These are phyloP conservation scores for Yponomeuta cagnagella DNA, from an alignment of 2,888 invertebrate genomes.

Conservation along the genomic window DNA sequence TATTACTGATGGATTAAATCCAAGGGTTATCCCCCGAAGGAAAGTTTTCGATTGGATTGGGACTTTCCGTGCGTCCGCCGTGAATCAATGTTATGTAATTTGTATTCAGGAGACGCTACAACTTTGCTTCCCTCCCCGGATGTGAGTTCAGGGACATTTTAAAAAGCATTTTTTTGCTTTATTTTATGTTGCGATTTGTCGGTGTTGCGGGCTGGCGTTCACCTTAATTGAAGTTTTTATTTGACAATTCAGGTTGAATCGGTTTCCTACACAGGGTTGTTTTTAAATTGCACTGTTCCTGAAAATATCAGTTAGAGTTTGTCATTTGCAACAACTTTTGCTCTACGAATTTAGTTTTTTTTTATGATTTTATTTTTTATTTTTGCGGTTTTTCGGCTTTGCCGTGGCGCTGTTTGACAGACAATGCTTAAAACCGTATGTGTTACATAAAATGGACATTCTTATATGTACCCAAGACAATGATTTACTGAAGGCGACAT, in stretches of 20 bases:
- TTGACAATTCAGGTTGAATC: background rate
- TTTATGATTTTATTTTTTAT: too few relatives aligned
- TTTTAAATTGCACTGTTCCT: too few relatives aligned
- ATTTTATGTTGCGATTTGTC: background rate
- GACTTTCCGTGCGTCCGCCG: slow-evolving; percentile 36
- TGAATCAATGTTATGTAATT: slow-evolving; percentile 70
- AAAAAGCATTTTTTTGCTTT: slow-evolving; percentile 34
- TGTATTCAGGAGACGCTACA: slow-evolving; percentile 60
- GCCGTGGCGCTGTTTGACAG: too few relatives aligned
- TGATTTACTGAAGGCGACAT: too few relatives aligned
- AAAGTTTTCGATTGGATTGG: slow-evolving; percentile 67
- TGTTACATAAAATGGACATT: too few relatives aligned
- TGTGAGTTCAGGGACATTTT: slow-evolving; percentile 46
- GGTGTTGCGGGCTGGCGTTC: background rate
- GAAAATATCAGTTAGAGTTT: too few relatives aligned
- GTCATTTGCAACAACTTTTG: too few relatives aligned
- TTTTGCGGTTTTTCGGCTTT: too few relatives aligned
- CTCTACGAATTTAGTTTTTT: too few relatives aligned
- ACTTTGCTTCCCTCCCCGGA: slow-evolving; percentile 52
- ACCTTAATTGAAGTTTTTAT: background rate
- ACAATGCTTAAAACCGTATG: too few relatives aligned
- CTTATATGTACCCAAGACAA: too few relatives aligned
- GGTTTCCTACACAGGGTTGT: too few relatives aligned
- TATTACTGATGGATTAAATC: slow-evolving; percentile 74
- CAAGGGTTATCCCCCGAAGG: slow-evolving; percentile 58